Evolutionary conservation across 2,113 vertebrate genomes (phyloP).

Genomic region (Meles meles): DNA sequence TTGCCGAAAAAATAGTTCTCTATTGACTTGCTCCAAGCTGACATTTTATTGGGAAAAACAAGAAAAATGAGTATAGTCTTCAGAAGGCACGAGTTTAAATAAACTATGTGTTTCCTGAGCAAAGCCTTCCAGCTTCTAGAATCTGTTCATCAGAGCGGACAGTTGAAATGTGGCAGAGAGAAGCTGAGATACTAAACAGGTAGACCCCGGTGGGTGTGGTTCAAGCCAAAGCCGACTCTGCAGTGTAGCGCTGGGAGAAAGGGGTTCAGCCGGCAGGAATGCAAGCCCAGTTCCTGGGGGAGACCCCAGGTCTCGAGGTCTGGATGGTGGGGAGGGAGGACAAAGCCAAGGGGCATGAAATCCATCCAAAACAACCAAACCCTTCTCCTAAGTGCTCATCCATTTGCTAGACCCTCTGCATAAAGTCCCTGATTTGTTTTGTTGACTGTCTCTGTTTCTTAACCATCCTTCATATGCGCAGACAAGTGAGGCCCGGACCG

Average conservation of each 20-base stretch:
- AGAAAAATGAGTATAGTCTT: conserved; percentile 25
- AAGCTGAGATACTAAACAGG: background rate
- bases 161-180: background rate
- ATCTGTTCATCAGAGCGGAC: background rate
- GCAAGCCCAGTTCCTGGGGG: background rate
- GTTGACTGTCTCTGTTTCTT: background rate
- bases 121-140: background rate
- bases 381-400: background rate
- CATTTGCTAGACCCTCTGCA: background rate
- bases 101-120: conserved; percentile 7
- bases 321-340: background rate
- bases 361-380: background rate
- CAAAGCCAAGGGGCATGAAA: background rate
- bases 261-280: rapidly evolving
- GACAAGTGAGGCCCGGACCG: background rate
- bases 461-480: background rate
- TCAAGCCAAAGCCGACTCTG: background rate
- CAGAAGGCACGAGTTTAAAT: background rate
- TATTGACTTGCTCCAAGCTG: background rate
- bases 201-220: background rate
- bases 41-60: conserved; percentile 2
- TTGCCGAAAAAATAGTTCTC: conserved; percentile 32
- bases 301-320: background rate
- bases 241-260: rapidly evolving
- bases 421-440: background rate